phyloP scores from a whole-genome alignment of 2,797 vertebrate species.

The Neostethus bicornis region DNA sequence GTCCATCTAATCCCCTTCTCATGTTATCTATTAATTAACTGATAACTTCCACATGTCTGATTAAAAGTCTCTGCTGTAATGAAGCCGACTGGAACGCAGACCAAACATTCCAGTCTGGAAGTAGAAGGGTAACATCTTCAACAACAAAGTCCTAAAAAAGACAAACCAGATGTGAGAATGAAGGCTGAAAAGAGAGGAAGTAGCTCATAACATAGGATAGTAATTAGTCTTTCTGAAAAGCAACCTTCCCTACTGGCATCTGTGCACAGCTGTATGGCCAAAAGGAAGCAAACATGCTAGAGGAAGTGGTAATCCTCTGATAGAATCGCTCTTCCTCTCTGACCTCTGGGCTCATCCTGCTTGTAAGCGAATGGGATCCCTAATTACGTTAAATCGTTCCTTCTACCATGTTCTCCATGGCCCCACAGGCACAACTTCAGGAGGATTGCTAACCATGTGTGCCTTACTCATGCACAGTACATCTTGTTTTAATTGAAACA shows the following conservation, averaged over 20 bases:
- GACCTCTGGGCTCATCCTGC: constrained; percentile 64
- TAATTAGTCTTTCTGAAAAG: constrained; percentile 65
- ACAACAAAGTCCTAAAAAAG: constrained; percentile 42
- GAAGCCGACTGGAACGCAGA: constrained; percentile 39
- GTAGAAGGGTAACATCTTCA: constrained; percentile 24
- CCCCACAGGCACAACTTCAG: constrained; percentile 43
- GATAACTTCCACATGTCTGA: constrained; percentile 42
- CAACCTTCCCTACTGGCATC: constrained; percentile 51
- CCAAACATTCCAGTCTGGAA: constrained; percentile 24
- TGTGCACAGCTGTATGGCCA: constrained; percentile 60
- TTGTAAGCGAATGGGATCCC: constrained; percentile 44
- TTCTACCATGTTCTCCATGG: constrained; percentile 33
- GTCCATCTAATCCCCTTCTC: constrained; percentile 7
- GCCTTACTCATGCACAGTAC: constrained; percentile 51
- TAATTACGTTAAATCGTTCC: constrained; percentile 66
- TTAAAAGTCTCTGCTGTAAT: constrained; percentile 11
- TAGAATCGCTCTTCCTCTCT: constrained; percentile 62
- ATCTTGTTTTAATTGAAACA: constrained; percentile 69
- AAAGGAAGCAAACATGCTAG: constrained; percentile 75
- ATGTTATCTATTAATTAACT: constrained; percentile 24
- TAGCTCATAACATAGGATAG: constrained; percentile 33
- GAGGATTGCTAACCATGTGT: constrained; percentile 36
- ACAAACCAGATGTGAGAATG: constrained; percentile 63
- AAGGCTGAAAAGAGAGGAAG: constrained; percentile 52
- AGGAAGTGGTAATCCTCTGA: constrained; percentile 74